These are phyloP conservation scores for Drosophila multiciliata DNA, from an alignment of 2,888 invertebrate species.

Conservation along the genomic window DNA sequence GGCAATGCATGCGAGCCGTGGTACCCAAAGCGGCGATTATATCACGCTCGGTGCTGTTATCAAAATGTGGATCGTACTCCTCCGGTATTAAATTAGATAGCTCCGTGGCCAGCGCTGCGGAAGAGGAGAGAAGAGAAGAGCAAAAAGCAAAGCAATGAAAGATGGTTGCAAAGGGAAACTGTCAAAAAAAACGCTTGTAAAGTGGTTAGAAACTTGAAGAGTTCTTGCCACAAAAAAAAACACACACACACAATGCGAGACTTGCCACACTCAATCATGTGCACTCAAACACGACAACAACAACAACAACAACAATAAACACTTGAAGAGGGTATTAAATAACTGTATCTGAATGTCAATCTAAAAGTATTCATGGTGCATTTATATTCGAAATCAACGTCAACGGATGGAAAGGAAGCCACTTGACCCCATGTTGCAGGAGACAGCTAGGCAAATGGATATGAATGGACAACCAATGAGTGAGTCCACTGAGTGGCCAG, in stretches of 20 bases:
- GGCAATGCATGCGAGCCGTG: conserved; percentile 93
- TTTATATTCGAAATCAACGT: conserved; percentile 56
- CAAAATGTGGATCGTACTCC: conserved; percentile 90
- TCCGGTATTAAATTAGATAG: conserved; percentile 81
- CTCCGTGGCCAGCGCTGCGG: conserved; percentile 63
- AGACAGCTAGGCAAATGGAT: conserved; percentile 55
- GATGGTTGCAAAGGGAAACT: conserved; percentile 1
- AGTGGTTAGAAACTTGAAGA: conserved; percentile 25
- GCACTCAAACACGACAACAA: conserved; percentile 22
- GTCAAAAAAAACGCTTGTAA: conserved; percentile 55
- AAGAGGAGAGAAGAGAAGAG: background rate
- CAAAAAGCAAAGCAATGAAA: background rate
- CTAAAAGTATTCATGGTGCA: conserved; percentile 78
- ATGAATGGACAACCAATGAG: conserved; percentile 32
- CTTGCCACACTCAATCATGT: conserved; percentile 47
- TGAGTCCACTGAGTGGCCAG: conserved; percentile 26
- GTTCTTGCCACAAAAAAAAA: conserved; percentile 14
- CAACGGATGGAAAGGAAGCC: conserved; percentile 20
- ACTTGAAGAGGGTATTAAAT: conserved; percentile 67
- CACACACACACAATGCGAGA: conserved; percentile 18
- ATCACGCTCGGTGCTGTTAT: conserved; percentile 92
- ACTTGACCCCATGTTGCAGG: conserved; percentile 34
- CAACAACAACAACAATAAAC: conserved; percentile 12
- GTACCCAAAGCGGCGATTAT: conserved; percentile 94
- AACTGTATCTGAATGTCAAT: conserved; percentile 75